Percentiles rank a stretch among this genome's conserved stretches.
These are phyloP conservation scores for Zosterops borbonicus DNA, from an alignment of 2,113 vertebrate species.

Conservation along the genomic window DNA sequence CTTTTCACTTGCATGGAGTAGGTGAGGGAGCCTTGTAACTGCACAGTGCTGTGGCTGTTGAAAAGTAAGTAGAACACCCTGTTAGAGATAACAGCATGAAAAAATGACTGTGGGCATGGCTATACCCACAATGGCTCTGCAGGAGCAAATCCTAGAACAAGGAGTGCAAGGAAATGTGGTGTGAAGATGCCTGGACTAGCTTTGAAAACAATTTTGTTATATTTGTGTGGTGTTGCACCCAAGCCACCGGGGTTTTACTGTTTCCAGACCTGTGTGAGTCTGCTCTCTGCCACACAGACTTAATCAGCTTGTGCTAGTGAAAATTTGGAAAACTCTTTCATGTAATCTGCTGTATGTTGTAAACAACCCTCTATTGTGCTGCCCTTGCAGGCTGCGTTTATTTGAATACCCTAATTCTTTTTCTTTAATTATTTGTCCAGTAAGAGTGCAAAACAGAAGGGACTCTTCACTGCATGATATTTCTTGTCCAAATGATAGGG, in stretches of 20 bases:
- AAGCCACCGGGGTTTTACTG: not conserved
- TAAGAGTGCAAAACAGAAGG: not conserved
- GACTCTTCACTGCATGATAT: not conserved
- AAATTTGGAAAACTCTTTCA: not conserved
- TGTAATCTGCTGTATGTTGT: not conserved
- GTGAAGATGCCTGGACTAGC: not conserved
- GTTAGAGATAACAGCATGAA: not conserved
- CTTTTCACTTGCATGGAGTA: not conserved
- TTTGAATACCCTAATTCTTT: not conserved
- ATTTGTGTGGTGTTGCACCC: not conserved
- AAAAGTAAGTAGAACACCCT: not conserved
- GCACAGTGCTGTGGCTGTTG: not conserved
- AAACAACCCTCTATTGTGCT: not conserved
- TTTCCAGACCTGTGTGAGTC: not conserved
- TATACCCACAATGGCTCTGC: not conserved
- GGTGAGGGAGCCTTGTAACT: not conserved
- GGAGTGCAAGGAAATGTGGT: not conserved
- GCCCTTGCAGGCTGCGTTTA: not conserved
- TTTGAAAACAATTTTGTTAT: not conserved
- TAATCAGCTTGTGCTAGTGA: slow-evolving; percentile 22
- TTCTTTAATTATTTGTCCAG: not conserved
- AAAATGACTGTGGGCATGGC: not conserved
- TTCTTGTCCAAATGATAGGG: not conserved
- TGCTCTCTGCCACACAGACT: not conserved
- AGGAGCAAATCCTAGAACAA: not conserved